These are phyloP conservation scores for Aradus depressus DNA, from an alignment of 2,888 invertebrate species.

Conservation along the genomic window DNA sequence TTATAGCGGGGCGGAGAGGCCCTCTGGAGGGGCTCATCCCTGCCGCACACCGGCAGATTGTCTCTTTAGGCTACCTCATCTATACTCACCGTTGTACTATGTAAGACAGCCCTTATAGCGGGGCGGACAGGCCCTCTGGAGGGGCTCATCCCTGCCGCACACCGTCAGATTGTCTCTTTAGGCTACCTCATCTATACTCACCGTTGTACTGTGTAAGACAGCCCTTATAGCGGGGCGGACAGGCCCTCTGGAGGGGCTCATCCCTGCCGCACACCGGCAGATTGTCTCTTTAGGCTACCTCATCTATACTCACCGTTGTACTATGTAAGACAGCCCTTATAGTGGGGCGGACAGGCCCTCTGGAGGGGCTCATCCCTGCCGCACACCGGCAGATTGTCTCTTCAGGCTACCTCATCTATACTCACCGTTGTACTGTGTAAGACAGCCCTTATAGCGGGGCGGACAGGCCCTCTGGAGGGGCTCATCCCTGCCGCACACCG, in stretches of 20 bases:
- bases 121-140: constrained; percentile 24
- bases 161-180: constrained; percentile 21
- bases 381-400: too few relatives aligned
- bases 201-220: constrained; percentile 28
- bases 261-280: constrained; percentile 23
- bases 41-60: constrained; percentile 21
- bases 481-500: too few relatives aligned
- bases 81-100: constrained; percentile 26
- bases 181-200: too few relatives aligned
- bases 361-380: too few relatives aligned
- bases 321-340: constrained; percentile 28
- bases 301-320: constrained; percentile 26
- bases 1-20: constrained; percentile 25
- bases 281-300: too few relatives aligned
- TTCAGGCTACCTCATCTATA: too few relatives aligned
- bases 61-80: too few relatives aligned
- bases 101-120: constrained; percentile 28
- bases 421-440: constrained; percentile 27
- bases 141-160: constrained; percentile 20
- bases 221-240: constrained; percentile 26
- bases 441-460: constrained; percentile 26
- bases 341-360: constrained; percentile 24
- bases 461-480: constrained; percentile 24
- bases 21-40: constrained; percentile 18
- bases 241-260: constrained; percentile 19